Conservation (phyloP, 2,113 vertebrate species). For the Actenoides hombroni region DNA sequence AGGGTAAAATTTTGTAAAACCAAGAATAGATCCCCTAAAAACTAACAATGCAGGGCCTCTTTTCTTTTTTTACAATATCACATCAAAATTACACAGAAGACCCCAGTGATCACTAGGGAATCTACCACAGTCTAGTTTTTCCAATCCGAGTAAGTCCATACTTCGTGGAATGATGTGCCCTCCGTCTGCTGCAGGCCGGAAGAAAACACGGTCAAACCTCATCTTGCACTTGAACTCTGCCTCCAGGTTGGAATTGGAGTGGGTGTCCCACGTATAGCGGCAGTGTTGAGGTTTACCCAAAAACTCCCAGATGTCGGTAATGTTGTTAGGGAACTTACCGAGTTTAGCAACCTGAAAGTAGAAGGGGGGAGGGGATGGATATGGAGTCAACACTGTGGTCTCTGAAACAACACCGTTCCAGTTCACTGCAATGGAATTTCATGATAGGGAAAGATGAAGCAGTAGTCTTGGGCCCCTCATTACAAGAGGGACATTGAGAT, state of each 20-base stretch:
- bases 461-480: too few relatives aligned
- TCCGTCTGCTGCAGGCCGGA: slow-evolving; percentile 72
- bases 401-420: too few relatives aligned
- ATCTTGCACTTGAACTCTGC: slow-evolving; percentile 72
- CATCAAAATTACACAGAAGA: slow-evolving; percentile 84
- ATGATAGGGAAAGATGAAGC: too few relatives aligned
- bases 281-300: slow-evolving; percentile 88
- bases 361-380: neutral
- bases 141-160: slow-evolving; percentile 87
- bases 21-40: neutral
- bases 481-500: too few relatives aligned
- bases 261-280: slow-evolving; percentile 94
- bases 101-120: slow-evolving; percentile 98
- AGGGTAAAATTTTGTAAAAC: neutral
- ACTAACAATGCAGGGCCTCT: neutral
- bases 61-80: slow-evolving; percentile 55
- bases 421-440: too few relatives aligned
- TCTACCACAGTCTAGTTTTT: slow-evolving; percentile 91
- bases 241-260: slow-evolving; percentile 83
- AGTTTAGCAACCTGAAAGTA: slow-evolving; percentile 81
- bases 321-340: slow-evolving; percentile 77
- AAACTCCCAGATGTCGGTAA: slow-evolving; percentile 89
- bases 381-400: too few relatives aligned
- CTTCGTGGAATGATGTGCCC: slow-evolving; percentile 77
- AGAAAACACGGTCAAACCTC: slow-evolving; percentile 90